A percentile compares a stretch with the other conserved stretches of the same genome.
Evolutionary conservation across 2,888 invertebrate species (phyloP).

Genomic region (Lucinisca nassula): DNA sequence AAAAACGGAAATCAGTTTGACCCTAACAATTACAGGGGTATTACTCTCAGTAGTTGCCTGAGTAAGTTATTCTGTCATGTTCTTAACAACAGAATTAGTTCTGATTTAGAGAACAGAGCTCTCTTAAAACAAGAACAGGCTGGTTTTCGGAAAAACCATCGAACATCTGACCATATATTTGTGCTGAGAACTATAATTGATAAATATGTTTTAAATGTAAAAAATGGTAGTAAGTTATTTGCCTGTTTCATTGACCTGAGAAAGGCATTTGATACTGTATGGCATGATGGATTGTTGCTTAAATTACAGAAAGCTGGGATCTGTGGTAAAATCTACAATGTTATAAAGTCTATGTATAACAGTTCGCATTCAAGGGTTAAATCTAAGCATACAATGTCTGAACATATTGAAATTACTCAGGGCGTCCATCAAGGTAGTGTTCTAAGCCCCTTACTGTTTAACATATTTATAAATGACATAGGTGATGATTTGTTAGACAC

Average conservation of each 20-base stretch:
- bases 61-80: neutral
- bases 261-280: neutral
- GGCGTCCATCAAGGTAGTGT: neutral
- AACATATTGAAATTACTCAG: neutral
- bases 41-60: neutral
- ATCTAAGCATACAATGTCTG: neutral
- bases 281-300: neutral
- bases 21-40: neutral
- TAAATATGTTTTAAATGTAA: neutral
- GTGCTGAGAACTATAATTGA: neutral
- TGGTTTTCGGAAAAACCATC: neutral
- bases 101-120: neutral
- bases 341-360: slow-evolving; percentile 1
- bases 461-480: neutral
- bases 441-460: neutral
- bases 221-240: neutral
- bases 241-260: neutral
- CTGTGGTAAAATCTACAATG: too few species aligned
- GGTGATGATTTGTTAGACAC: neutral
- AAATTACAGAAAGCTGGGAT: neutral
- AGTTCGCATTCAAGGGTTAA: neutral
- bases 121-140: neutral
- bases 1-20: too few species aligned
- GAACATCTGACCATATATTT: neutral
- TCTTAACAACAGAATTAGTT: neutral